Evolutionary conservation across 2,797 vertebrate species (phyloP).

Genomic region (Dromococcyx pavoninus): DNA sequence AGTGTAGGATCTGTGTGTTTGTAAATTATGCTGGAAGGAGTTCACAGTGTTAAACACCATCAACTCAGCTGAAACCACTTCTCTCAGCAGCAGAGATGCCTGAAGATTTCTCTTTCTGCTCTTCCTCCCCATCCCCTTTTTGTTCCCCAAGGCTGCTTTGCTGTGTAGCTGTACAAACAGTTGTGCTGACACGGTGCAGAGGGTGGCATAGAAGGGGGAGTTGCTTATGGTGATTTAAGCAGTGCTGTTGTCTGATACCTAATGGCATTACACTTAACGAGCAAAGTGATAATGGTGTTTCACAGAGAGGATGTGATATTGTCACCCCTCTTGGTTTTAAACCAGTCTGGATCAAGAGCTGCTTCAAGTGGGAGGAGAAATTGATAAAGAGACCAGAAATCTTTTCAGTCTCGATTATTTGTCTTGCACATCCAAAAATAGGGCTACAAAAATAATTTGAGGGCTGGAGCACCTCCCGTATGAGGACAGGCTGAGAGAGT

Average conservation of each 20-base stretch:
- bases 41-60: not conserved
- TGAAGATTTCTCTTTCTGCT: not conserved
- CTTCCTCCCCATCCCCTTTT: not conserved
- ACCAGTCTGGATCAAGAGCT: not conserved
- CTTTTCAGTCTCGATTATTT: not conserved
- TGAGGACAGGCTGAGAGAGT: too few species aligned
- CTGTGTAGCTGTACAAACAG: not conserved
- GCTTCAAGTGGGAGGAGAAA: not conserved
- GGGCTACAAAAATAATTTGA: too few species aligned
- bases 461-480: too few species aligned
- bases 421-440: not conserved
- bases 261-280: fast-evolving
- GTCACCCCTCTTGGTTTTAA: not conserved
- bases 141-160: not conserved
- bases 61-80: not conserved
- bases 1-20: not conserved
- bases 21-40: not conserved
- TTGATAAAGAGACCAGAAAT: not conserved
- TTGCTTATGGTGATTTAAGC: fast-evolving
- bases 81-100: not conserved
- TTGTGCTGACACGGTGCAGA: not conserved
- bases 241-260: not conserved
- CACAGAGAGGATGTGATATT: not conserved
- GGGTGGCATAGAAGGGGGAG: not conserved
- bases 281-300: not conserved